Conservation (phyloP, 2,888 invertebrate genomes). For the Dexiosoma caninum region DNA sequence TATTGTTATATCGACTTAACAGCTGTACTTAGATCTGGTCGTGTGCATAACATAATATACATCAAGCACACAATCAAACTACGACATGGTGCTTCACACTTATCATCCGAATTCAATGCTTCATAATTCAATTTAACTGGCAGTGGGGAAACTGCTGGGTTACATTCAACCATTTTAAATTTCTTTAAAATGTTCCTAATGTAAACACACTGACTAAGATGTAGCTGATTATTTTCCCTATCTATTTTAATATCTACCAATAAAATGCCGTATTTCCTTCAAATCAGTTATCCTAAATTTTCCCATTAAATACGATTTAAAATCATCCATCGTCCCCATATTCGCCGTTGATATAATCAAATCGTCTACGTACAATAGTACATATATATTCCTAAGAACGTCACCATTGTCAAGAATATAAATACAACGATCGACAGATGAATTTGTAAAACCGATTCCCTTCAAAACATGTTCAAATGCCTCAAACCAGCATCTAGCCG, state of each 20-base stretch:
- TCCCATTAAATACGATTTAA: no score
- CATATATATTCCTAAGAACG: background rate
- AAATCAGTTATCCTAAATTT: no score
- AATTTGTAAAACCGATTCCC: background rate
- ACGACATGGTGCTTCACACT: slow-evolving; percentile 48
- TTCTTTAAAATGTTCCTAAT: slow-evolving; percentile 41
- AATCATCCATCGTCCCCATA: no score
- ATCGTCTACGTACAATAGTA: no score
- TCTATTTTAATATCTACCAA: no score
- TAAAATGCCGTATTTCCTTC: no score
- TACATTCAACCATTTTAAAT: slow-evolving; percentile 49
- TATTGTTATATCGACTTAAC: background rate
- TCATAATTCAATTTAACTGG: slow-evolving; percentile 36
- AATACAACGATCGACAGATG: background rate
- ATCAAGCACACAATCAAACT: slow-evolving; percentile 47
- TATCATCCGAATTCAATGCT: slow-evolving; percentile 41
- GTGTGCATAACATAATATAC: background rate
- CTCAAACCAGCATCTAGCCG: slow-evolving; percentile 1
- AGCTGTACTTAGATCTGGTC: background rate
- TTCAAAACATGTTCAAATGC: background rate
- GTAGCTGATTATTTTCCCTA: no score
- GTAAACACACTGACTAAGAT: slow-evolving; percentile 54
- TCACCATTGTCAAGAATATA: background rate
- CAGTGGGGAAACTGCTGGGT: slow-evolving; percentile 20
- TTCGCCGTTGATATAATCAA: no score